phyloP scores from a whole-genome alignment of 2,797 vertebrate species.

The Esox masquinongy region DNA sequence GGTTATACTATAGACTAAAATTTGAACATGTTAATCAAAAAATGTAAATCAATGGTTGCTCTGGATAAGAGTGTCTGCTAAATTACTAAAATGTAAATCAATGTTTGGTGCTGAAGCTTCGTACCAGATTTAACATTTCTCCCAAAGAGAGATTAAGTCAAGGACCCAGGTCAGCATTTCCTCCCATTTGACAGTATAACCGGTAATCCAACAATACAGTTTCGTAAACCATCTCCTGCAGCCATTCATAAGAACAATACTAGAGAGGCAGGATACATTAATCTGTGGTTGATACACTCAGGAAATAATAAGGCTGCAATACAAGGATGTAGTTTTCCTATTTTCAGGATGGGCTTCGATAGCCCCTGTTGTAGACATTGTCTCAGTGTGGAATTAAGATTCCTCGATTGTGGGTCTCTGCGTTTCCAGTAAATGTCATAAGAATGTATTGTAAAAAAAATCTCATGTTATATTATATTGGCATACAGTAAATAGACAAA shows the following conservation, averaged over 20 bases:
- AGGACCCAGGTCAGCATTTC: slow-evolving; percentile 55
- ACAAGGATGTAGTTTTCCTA: slow-evolving; percentile 69
- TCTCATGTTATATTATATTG: not conserved
- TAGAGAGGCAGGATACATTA: slow-evolving; percentile 72
- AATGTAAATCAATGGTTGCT: too few relatives aligned
- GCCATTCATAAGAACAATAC: slow-evolving; percentile 64
- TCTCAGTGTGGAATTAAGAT: slow-evolving; percentile 32
- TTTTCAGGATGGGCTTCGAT: slow-evolving; percentile 56
- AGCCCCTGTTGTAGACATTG: slow-evolving; percentile 16
- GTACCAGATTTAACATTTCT: not conserved
- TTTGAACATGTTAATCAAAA: too few relatives aligned
- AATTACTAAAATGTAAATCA: not conserved
- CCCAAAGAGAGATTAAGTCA: slow-evolving; percentile 66
- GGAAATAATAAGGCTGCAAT: slow-evolving; percentile 78
- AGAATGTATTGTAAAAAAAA: not conserved
- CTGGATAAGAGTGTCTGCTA: too few relatives aligned
- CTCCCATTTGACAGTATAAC: slow-evolving; percentile 54
- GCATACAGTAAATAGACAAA: not conserved
- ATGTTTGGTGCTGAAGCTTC: not conserved
- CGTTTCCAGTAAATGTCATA: not conserved
- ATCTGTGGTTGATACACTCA: slow-evolving; percentile 72
- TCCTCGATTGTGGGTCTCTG: slow-evolving; percentile 19
- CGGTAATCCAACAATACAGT: slow-evolving; percentile 51
- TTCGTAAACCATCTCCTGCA: slow-evolving; percentile 28
- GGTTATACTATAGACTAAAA: too few relatives aligned